Evolutionary conservation across 37 sponge, comb jelly and placozoan genomes (phyloP), one percentile per base, ranked within the genome.

Genomic region (Ephydatia muelleri): DNA sequence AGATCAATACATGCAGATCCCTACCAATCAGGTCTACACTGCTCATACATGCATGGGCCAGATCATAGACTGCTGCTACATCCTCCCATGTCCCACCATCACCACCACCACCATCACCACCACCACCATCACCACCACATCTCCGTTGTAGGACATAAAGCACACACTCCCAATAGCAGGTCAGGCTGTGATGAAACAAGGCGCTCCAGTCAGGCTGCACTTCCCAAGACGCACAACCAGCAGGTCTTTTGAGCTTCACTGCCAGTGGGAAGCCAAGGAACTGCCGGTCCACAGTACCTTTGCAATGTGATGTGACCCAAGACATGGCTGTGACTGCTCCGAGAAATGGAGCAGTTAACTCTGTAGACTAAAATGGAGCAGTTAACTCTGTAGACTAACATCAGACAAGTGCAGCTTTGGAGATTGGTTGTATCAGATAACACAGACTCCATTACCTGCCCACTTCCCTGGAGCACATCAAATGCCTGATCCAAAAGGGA

Each of bases 131-230:
- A n/a, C 14, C 32, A 11, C n/a, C 47, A 34, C 65, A 23, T 2
- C 30, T 38, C 25, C 48, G 49, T 25, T 38, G 32, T 12, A 89
- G 74, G 23, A 30, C 64, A 48, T 65, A 80, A 1, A 81, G 84
- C 29, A 88, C 28, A 83, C 88, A 87, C 31, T 79, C 66, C 93
- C 93, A 93, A 72, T 89, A 79, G 19, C 67, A 78, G 3, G 57
- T 35, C 29, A 84, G 66, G 49, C 83, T 86, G 37, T 73, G 79
- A 8, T 83, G 68, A 16, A 90, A 70, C 0, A 84, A 14, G 4
- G 82, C 79, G 4, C 93, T 90, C 87, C 84, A 87, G 3, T 91
- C 88, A 6, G 39, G 5, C 57, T 49, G 78, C 30, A 65, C 76
- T 22, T 35, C 49, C 43, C 22, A n/a, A 68, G 38, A 49, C 72